Evolutionary conservation across 2,113 vertebrate species (phyloP).

Genomic region (Oostethus manadensis): DNA sequence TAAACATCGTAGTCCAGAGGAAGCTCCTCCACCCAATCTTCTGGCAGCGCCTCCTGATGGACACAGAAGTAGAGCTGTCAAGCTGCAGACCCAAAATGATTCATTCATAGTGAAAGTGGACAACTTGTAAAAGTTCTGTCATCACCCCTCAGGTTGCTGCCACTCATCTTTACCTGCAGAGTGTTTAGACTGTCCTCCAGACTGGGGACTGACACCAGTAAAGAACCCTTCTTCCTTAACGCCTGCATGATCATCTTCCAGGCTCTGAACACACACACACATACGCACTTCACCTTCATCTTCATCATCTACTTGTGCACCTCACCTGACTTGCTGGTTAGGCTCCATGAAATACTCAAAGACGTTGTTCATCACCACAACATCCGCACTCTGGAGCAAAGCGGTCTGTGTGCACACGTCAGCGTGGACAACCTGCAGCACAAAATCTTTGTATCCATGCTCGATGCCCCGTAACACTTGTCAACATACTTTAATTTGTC

Average conservation of each 20-base stretch:
- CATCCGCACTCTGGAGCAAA: slow-evolving; percentile 81
- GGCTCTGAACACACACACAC: slow-evolving; percentile 63
- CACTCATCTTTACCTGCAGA: slow-evolving; percentile 69
- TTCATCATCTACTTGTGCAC: neutral
- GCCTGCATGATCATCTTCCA: slow-evolving; percentile 81
- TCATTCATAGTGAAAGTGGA: too few species aligned
- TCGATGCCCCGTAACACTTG: too few species aligned
- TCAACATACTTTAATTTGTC: too few species aligned
- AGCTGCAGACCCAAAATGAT: neutral
- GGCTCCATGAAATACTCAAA: slow-evolving; percentile 92
- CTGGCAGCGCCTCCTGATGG: slow-evolving; percentile 65
- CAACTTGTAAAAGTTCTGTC: neutral
- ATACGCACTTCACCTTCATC: neutral
- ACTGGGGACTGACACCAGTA: slow-evolving; percentile 85
- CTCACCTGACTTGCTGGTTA: slow-evolving; percentile 79
- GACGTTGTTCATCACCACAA: slow-evolving; percentile 93
- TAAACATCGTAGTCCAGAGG: slow-evolving; percentile 74
- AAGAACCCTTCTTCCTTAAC: slow-evolving; percentile 75
- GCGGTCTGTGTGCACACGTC: slow-evolving; percentile 79
- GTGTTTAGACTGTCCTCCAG: slow-evolving; percentile 77
- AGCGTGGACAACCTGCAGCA: slow-evolving; percentile 80
- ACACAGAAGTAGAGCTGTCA: slow-evolving; percentile 5
- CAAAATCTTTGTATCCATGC: too few species aligned
- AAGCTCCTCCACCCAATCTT: slow-evolving; percentile 83
- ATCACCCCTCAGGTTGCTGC: neutral